phyloP scores from a whole-genome alignment of 2,113 vertebrate genomes.

The Poicephalus meyeri region DNA sequence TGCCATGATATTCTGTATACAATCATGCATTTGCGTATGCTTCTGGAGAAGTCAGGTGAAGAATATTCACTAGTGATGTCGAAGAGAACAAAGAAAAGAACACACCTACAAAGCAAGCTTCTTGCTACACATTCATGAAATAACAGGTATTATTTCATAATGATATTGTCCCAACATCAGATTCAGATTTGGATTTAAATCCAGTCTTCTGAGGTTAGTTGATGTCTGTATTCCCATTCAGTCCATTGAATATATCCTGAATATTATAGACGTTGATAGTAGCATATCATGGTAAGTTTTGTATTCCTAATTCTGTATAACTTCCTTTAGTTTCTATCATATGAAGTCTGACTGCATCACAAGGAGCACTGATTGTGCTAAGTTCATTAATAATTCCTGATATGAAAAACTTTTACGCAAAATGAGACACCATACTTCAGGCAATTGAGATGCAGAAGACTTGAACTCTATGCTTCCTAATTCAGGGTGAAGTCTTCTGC shows the following conservation, averaged over 20 bases:
- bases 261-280: background rate
- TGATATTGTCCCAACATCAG: background rate
- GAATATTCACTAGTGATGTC: background rate
- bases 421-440: background rate
- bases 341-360: background rate
- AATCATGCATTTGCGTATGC: background rate
- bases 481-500: background rate
- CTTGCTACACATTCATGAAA: background rate
- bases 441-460: background rate
- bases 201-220: background rate
- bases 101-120: background rate
- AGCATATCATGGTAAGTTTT: background rate
- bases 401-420: background rate
- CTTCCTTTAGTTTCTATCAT: background rate
- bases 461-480: background rate
- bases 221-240: background rate
- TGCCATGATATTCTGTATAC: background rate
- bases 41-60: background rate
- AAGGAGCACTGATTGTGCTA: background rate
- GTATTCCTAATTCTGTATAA: background rate
- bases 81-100: background rate
- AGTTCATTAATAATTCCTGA: background rate
- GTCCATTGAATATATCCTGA: background rate
- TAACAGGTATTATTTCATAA: background rate
- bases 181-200: background rate